Evolutionary conservation across 2,797 vertebrate genomes (phyloP), one percentile per base, ranked within the genome.

Genomic region (Loris lydekkerianus): DNA sequence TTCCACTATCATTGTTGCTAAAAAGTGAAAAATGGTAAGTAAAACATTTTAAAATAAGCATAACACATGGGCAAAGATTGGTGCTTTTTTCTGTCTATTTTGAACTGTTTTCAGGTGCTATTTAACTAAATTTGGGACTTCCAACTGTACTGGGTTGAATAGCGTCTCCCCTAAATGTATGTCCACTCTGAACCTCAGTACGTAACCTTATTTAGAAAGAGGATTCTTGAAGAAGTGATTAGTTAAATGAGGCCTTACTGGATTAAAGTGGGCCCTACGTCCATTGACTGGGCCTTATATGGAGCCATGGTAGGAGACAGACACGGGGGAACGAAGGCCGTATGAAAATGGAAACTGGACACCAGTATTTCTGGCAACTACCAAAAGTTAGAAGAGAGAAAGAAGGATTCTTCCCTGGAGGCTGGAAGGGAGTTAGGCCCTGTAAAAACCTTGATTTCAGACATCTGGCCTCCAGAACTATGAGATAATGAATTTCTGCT

Each of bases 1-100:
- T 13, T 34, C 67, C 78, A 21, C 61, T 56, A 31, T 49, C 13
- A 29, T 53, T 82, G 49, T 46, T 69, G 43, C 10, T 43, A 23
- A 94, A 95, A 90, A 87, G 76, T 85, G 65, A 92, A 92, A 94
- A 78, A 37, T 2, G 9, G 1, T 27, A 69, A 80, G 9, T 80
- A 2, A 86, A 87, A 90, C 76, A 31, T 46, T 70, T 43, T 75
- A 63, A 89, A 87, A 40, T 65, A 91, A 93, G 65, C 85, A 31
- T 61, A 63, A 34, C n/a, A 40, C 0, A 1, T 60, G 78, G 63
- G 23, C 37, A 86, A 29, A 78, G 27, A 49, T 17, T n/a, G n/a
- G 53, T 49, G 7, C 11, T 3, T 7, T 56, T 73, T 72, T 56
- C 23, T 94, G 10, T 75, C 25, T 72, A 56, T 49, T 93, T 86